phyloP scores from a whole-genome alignment of 2,113 vertebrate species.

The Chaetura pelagica region DNA sequence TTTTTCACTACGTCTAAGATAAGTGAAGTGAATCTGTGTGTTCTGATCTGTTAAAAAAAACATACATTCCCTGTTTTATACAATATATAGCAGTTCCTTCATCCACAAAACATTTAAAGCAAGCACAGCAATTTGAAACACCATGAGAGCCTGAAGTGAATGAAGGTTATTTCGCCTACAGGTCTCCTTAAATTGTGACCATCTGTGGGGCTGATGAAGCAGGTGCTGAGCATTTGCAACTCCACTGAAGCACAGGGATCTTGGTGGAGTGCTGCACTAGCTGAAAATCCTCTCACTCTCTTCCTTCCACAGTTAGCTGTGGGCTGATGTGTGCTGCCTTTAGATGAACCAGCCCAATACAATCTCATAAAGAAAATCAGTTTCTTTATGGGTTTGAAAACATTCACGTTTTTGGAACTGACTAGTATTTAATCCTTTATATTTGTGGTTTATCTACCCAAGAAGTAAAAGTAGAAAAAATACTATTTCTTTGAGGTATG shows the following conservation, averaged over 20 bases:
- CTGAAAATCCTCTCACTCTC: neutral
- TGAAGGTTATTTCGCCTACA: neutral
- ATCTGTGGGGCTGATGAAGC: constrained; percentile 34
- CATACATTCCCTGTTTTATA: neutral
- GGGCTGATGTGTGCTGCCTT: neutral
- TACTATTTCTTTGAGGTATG: neutral
- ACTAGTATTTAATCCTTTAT: neutral
- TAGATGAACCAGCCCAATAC: neutral
- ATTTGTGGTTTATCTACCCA: neutral
- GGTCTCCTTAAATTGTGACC: constrained; percentile 28
- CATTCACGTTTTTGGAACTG: rapidly evolving
- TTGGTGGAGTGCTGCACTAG: neutral
- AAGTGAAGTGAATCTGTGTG: neutral
- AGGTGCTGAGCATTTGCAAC: constrained; percentile 18
- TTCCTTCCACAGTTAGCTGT: neutral
- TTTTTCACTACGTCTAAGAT: neutral
- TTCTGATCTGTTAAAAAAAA: neutral
- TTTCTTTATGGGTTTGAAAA: neutral
- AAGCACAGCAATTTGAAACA: neutral
- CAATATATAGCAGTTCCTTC: neutral
- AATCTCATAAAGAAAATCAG: neutral
- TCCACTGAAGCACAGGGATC: neutral
- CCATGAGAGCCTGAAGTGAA: constrained; percentile 2
- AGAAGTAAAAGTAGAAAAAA: neutral
- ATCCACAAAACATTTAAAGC: neutral